Conservation (phyloP, 1,140 invertebrate genomes). For the Zaprionus ornatus region DNA sequence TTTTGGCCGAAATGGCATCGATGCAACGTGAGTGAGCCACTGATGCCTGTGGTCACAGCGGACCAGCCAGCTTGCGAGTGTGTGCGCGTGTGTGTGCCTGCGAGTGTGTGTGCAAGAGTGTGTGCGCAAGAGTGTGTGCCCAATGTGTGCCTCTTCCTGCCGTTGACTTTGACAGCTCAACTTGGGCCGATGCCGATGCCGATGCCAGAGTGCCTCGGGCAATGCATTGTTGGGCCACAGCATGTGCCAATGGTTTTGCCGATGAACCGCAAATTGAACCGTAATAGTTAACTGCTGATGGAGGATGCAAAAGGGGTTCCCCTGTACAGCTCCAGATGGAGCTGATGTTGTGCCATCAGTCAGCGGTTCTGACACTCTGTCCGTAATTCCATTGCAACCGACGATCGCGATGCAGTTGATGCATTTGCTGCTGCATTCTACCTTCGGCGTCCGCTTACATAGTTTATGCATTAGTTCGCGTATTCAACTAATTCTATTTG, state of each 20-base stretch:
- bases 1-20: slow-evolving; percentile 33
- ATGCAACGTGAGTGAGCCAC: slow-evolving; percentile 37
- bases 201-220: background rate
- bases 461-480: slow-evolving; percentile 56
- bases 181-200: background rate
- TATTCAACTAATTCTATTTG: slow-evolving; percentile 55
- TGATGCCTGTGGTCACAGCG: slow-evolving; percentile 45
- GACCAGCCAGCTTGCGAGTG: background rate
- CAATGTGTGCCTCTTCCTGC: slow-evolving; percentile 39
- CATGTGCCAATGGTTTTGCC: slow-evolving; percentile 69
- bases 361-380: slow-evolving; percentile 2
- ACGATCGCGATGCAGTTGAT: slow-evolving; percentile 15
- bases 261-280: slow-evolving; percentile 80
- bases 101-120: background rate
- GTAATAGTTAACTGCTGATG: slow-evolving; percentile 39
- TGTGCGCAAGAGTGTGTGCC: slow-evolving; percentile 18
- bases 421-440: slow-evolving; percentile 9
- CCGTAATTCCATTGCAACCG: background rate
- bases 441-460: slow-evolving; percentile 35
- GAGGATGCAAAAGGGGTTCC: background rate
- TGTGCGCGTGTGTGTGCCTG: background rate
- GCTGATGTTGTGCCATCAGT: slow-evolving; percentile 13
- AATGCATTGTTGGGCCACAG: slow-evolving; percentile 20
- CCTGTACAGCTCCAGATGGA: background rate
- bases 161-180: slow-evolving; percentile 43